Evolutionary conservation across 1,140 invertebrate species (phyloP).

Genomic region (Parasteatoda tepidariorum): DNA sequence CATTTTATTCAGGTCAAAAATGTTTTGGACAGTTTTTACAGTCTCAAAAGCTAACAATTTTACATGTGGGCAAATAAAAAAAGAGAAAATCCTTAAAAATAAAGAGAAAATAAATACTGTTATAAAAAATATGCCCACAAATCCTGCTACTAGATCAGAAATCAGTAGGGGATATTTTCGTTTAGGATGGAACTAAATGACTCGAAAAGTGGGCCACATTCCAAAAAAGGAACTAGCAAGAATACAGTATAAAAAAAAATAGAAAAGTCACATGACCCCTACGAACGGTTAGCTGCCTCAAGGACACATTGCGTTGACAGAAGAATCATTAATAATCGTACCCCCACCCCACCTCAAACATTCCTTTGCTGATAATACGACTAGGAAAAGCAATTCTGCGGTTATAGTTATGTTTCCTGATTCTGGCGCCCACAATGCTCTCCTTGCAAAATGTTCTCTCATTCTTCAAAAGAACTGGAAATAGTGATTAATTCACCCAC

Average conservation of each 20-base stretch:
- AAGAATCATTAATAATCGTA: slow-evolving; percentile 42
- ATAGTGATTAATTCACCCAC: background rate
- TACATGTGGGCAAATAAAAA: background rate
- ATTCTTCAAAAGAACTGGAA: background rate
- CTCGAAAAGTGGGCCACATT: slow-evolving; percentile 48
- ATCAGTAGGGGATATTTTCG: slow-evolving; percentile 21
- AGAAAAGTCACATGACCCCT: slow-evolving; percentile 23
- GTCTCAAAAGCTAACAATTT: background rate
- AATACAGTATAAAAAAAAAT: slow-evolving; percentile 17
- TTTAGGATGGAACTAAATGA: slow-evolving; percentile 32
- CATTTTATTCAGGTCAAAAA: too few species aligned
- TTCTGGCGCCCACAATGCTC: background rate
- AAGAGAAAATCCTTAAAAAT: background rate
- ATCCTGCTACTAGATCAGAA: slow-evolving; percentile 12
- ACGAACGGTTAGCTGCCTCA: slow-evolving; percentile 45
- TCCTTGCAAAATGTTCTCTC: background rate
- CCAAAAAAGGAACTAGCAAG: slow-evolving; percentile 35
- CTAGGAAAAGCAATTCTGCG: background rate
- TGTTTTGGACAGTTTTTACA: background rate
- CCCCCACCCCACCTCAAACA: background rate
- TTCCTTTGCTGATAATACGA: slow-evolving; percentile 8
- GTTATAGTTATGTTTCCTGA: slow-evolving; percentile 3
- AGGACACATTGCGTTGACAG: slow-evolving; percentile 48
- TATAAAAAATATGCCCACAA: background rate
- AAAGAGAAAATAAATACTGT: background rate